Evolutionary conservation across 1,140 invertebrate species (phyloP), one percentile per base, ranked within the genome.

Genomic region (Armadillidium nasatum): DNA sequence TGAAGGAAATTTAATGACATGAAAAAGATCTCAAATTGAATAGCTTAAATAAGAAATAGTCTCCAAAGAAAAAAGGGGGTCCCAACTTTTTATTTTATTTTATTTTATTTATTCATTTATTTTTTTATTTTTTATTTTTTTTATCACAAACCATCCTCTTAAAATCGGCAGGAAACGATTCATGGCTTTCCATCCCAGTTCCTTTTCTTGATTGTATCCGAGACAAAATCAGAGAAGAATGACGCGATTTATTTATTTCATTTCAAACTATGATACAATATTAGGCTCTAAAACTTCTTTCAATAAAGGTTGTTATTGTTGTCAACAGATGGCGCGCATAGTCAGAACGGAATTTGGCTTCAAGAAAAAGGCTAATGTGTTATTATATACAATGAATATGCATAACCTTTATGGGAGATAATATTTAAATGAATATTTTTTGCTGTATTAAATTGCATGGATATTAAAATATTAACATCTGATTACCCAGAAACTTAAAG

Each of bases 121-220:
- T n/a, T n/a, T n/a, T n/a, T n/a, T n/a, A n/a, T 15, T 19, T 19
- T 19, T 60, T 7, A 15, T 19, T 60, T 13, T 60, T 60, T 60
- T 60, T 60, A 60, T 60, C 50, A 60, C 50, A 60, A n/a, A 60
- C 50, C 19, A 60, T 60, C 50, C 50, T 60, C 50, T 60, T 60
- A 60, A 60, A 60, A 60, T 60, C 50, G 50, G 19, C 50, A 60
- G 50, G 50, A 60, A 15, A 60, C 50, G 50, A 60, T 60, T 60
- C 50, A 60, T 60, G 19, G 50, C 50, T 60, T 60, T 60, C 50
- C 50, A 60, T 60, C 50, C 50, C 19, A 60, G 50, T 60, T 60
- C 50, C 50, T 60, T 60, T 60, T 13, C 11, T 60, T 60, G 50
- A 60, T 60, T 4, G 50, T 60, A 60, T 60, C 50, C 2, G 19